Evolutionary conservation across 2,888 invertebrate species (phyloP), one percentile per base, ranked within the genome.

Genomic region (Trissoscelio sp.): DNA sequence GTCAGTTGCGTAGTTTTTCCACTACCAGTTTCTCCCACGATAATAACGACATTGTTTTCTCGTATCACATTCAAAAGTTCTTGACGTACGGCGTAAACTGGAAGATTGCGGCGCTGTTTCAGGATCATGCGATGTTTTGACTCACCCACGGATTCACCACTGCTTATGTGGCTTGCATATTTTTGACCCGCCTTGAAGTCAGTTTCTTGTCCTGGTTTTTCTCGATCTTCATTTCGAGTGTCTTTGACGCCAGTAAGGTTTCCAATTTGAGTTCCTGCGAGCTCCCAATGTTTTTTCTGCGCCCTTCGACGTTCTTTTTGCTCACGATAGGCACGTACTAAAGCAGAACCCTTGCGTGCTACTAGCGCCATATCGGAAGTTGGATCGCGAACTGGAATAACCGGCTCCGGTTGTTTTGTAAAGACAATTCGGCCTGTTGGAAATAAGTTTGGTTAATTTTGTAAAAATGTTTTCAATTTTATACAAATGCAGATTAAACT

Each of bases 211-310:
- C 87, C 89, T 3, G 88, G 88, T 4, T 91, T 92, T 14, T 95
- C 94, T 6, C 34, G 69, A 14, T 83, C 83, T 42, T 94, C 94
- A 69, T 93, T 93, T 74, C 94, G 93, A 83, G 93, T 92, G 75
- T 91, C 88, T 0, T 86, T 86, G 0, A 99, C 95, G 0, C 99
- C 99, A 97, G 99, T 98, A 44, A 99, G 97, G 89, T 99, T 98
- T 89, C 98, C 98, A 78, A 98, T 93, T 86, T 96, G 97, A 1
- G 99, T 99, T 42, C 99, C 99, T 57, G 98, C 97, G 77, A 99
- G 92, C 91, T 99, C 98, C 99, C 99, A 99, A 90, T 99, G 99
- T 89, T 99, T 99, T 91, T 98, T 98, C 91, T 99, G 99, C 0
- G 98, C 98, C 90, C 97, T 98, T 69, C 95, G 94, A n/a, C 98